phyloP scores from a whole-genome alignment of 2,113 vertebrate species.

The Dinomys branickii region DNA sequence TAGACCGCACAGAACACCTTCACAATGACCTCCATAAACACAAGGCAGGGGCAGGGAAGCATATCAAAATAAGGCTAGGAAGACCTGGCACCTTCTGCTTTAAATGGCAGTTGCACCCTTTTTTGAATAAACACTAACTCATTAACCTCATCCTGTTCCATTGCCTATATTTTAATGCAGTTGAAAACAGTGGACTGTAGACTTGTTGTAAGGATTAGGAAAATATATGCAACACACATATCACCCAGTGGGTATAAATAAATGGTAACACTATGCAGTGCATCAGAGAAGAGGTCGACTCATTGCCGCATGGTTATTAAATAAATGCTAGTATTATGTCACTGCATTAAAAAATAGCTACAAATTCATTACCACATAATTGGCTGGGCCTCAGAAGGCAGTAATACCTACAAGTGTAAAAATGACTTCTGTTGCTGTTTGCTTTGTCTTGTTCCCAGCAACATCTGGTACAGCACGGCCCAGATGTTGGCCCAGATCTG shows the following conservation, averaged over 20 bases:
- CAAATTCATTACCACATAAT: background rate
- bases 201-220: background rate
- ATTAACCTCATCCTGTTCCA: background rate
- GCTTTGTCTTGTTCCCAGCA: background rate
- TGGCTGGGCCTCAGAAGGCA: background rate
- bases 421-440: background rate
- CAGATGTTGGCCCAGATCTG: too few relatives aligned
- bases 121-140: background rate
- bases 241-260: background rate
- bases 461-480: background rate
- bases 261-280: accelerated
- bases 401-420: background rate
- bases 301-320: background rate
- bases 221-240: background rate
- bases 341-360: background rate
- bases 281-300: background rate
- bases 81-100: background rate
- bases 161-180: background rate
- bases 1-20: background rate
- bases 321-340: background rate
- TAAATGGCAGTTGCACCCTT: background rate
- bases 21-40: too few relatives aligned
- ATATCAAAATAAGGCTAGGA: background rate
- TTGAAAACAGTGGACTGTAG: background rate
- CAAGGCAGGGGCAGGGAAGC: background rate